Evolutionary conservation across 2,888 invertebrate genomes (phyloP), one percentile per base, ranked within the genome.

Genomic region (Heliconius hortense): DNA sequence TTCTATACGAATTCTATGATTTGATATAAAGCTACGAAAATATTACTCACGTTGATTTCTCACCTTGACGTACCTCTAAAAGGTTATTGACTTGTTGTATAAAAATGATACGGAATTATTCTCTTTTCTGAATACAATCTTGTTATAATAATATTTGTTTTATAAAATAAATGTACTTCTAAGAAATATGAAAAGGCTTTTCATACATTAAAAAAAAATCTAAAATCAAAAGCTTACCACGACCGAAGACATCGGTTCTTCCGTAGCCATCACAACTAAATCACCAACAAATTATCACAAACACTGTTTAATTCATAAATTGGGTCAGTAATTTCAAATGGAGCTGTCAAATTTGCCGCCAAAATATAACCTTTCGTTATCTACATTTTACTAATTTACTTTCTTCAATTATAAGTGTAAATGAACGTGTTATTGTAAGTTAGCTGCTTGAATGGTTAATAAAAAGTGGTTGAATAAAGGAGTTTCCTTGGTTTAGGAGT

Each of bases 221-320:
- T 13, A 43, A 43, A 13, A 13, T 43, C 7, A 59, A 15, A 15
- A 70, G 28, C 89, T 90, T 82, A 91, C 92, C 88, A 87, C 89
- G 77, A 85, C 88, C 39, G 86, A 86, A 53, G 88, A 88, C 82
- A 88, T 87, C 35, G 85, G 85, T 78, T 89, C 90, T 83, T 91
- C 90, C 35, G 89, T 84, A 72, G 91, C 88, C 92, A 92, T 93
- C 80, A 18, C 31, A 70, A 70, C 43, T 68, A 67, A 59, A 71
- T 26, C 77, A 79, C 75, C 64, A 63, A 21, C 72, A 70, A 73
- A 67, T 28, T 7, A 68, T 68, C 73, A 76, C 76, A 70, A 43
- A 31, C 53, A 70, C 73, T 67, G 21, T 70, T 18, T 71, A 68
- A 53, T 64, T 7, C n/a, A 56, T 56, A n/a, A 69, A 71, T 59